These are phyloP conservation scores for Euwallacea fornicatus DNA, from an alignment of 1,140 invertebrate genomes.

Conservation along the genomic window DNA sequence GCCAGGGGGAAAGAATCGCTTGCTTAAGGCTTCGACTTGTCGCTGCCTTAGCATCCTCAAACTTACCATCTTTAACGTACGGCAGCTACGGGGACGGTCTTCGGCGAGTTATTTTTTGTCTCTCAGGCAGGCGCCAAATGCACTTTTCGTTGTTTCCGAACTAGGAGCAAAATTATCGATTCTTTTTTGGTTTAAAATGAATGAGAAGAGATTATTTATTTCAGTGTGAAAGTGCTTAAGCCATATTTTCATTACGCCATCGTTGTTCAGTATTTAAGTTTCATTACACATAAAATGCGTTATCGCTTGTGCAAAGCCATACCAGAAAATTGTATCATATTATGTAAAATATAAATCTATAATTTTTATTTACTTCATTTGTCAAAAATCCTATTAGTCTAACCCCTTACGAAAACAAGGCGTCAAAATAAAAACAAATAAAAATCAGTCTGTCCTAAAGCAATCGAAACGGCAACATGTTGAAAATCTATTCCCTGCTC, in stretches of 20 bases:
- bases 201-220: slow-evolving; percentile 48
- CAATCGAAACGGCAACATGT: too few species aligned
- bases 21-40: slow-evolving; percentile 16
- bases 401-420: too few species aligned
- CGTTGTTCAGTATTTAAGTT: slow-evolving; percentile 49
- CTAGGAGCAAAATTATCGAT: slow-evolving; percentile 43
- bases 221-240: slow-evolving; percentile 52
- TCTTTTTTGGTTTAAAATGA: slow-evolving; percentile 42
- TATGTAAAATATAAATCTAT: slow-evolving; percentile 50
- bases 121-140: slow-evolving; percentile 22
- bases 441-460: too few species aligned
- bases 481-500: too few species aligned
- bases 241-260: slow-evolving; percentile 46
- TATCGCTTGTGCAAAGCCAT: slow-evolving; percentile 51
- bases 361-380: slow-evolving; percentile 25
- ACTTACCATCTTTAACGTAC: slow-evolving; percentile 38
- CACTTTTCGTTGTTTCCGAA: slow-evolving; percentile 41
- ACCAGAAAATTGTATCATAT: slow-evolving; percentile 52
- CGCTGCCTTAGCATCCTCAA: slow-evolving; percentile 48
- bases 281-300: slow-evolving; percentile 45
- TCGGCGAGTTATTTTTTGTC: slow-evolving; percentile 26
- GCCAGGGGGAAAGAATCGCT: slow-evolving; percentile 18
- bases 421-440: too few species aligned
- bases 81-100: slow-evolving; percentile 18
- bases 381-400: too few species aligned